Conservation (phyloP, 2,797 vertebrate species). For the Enteromius anoplus region DNA sequence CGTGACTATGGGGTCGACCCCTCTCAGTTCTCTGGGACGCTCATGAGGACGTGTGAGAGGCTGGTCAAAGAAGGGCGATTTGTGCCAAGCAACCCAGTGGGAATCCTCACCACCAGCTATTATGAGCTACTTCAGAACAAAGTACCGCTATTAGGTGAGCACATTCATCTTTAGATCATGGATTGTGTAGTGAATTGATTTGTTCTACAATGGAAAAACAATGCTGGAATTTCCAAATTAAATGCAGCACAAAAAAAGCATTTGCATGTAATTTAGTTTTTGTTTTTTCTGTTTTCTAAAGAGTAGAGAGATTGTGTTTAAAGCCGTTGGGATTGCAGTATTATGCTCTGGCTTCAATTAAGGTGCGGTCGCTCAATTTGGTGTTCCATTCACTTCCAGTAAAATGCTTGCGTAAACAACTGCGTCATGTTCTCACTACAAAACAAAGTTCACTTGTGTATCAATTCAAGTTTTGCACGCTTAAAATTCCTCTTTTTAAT, state of each 20-base stretch:
- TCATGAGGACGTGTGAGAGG: slow-evolving; percentile 96
- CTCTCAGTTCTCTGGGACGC: slow-evolving; percentile 95
- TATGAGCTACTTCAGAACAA: slow-evolving; percentile 99
- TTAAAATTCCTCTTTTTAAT: not conserved
- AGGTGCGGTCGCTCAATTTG: not conserved
- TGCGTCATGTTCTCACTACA: not conserved
- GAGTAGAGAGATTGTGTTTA: not conserved
- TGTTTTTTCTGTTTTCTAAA: not conserved
- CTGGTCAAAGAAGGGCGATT: slow-evolving; percentile 97
- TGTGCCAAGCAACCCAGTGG: slow-evolving; percentile 92
- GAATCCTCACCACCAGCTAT: slow-evolving; percentile 94
- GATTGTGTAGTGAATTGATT: not conserved
- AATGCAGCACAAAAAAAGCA: not conserved
- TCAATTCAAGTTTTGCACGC: not conserved
- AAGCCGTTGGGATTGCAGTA: not conserved
- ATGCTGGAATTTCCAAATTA: not conserved
- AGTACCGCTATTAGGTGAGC: slow-evolving; percentile 95
- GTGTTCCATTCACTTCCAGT: not conserved
- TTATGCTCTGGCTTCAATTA: slow-evolving; percentile 18
- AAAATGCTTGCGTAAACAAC: not conserved
- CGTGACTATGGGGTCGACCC: slow-evolving; percentile 98
- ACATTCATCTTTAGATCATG: not conserved
- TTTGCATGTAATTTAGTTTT: not conserved
- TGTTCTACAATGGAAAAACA: not conserved
- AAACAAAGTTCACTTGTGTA: not conserved